Base-by-base conservation (phyloP, 2,888 invertebrate species). In the Galeopsomyia nigrocyanea region DNA sequence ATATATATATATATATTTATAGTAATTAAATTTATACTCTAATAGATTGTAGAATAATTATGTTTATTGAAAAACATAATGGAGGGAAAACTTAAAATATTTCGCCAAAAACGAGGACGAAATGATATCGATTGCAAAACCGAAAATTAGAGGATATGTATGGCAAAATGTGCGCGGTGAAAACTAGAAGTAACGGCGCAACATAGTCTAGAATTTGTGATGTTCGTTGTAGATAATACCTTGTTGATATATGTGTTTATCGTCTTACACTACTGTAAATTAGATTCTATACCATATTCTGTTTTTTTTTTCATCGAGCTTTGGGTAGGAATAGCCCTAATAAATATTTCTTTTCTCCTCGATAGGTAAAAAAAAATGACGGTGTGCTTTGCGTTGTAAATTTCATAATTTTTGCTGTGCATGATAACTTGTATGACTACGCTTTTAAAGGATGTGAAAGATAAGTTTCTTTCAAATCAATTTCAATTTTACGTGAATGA, bases 1-100 rank as follows among this genome's bases (percentile, higher is more conserved):
- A 70, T 77, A 26, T 26, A 26, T 26, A 26, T 26, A 26, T 26
- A 26, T 75, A 77, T 77, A 78, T 76, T 77, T 77, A 70, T 77
- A 78, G 78, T 67, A 72, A 65, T 72, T 78, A 78, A 68, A 79
- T 77, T 79, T 77, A 68, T 79, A 78, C 72, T 77, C 71, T 77
- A 65, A 71, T 75, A 73, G 72, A 62, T 39, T 51, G 71, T 74
- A 56, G 65, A n/a, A 60, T 22, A 55, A 58, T 58, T 61, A 64
- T 16, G 50, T 65, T 68, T 53, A 65, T 51, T 68, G 56, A 56
- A 71, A 26, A 39, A 51, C 62, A 58, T 55, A 67, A 65, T 39
- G 16, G 46, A 61, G 63, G 65, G 26, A 75, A 58, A 58, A 61
- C 22, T 71, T 72, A 47, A 46, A 70, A 66, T n/a, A 26, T 74